Percentiles rank a stretch among this genome's conserved stretches.
phyloP scores from a whole-genome alignment of 2,113 vertebrate species.

The Prolemur simus region DNA sequence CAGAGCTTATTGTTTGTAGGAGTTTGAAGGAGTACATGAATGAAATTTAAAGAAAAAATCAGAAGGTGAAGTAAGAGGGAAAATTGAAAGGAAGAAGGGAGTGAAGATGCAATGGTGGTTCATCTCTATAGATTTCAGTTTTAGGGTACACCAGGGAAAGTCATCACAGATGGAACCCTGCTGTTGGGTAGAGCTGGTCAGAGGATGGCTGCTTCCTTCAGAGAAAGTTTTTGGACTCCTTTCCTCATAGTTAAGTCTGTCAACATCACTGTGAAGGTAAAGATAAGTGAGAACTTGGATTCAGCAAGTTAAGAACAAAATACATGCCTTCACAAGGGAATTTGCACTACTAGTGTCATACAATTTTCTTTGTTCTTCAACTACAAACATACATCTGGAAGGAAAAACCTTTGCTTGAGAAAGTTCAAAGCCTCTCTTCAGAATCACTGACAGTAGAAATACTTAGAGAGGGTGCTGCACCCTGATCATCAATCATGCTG shows the following conservation, averaged over 20 bases:
- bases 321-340: neutral
- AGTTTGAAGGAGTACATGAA: neutral
- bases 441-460: neutral
- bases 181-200: neutral
- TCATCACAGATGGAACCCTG: neutral
- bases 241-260: neutral
- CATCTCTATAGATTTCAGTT: neutral
- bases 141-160: neutral
- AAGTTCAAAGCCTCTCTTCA: slow-evolving; percentile 17
- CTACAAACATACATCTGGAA: slow-evolving; percentile 15
- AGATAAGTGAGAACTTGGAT: neutral
- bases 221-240: neutral
- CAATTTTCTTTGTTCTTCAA: slow-evolving; percentile 30
- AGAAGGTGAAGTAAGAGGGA: neutral
- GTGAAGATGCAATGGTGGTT: neutral
- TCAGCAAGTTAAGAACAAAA: neutral
- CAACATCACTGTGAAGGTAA: neutral
- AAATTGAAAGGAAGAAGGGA: neutral
- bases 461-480: neutral
- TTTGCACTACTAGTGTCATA: neutral
- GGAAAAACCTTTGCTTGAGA: neutral
- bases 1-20: neutral
- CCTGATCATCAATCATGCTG: neutral
- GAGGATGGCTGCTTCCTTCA: neutral
- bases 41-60: neutral